These are phyloP conservation scores for Nomada ferruginata DNA, from an alignment of 2,888 invertebrate species.

Conservation along the genomic window DNA sequence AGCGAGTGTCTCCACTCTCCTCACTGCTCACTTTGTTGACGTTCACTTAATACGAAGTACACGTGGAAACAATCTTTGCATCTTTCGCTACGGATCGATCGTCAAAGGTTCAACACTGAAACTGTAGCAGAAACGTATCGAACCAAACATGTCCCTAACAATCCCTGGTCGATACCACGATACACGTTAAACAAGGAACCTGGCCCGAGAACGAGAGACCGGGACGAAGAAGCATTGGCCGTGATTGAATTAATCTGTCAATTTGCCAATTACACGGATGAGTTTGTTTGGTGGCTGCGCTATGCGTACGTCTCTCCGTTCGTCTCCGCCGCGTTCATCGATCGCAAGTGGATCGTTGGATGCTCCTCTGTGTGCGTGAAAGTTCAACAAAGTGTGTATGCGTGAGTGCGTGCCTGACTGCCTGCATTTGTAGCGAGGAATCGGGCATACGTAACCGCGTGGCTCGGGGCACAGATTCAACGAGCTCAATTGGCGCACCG, in stretches of 20 bases:
- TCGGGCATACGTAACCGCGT: conserved; percentile 80
- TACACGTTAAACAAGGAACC: conserved; percentile 49
- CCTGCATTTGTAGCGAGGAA: conserved; percentile 20
- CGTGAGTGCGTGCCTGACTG: conserved; percentile 66
- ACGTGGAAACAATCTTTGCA: no score
- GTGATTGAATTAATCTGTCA: conserved; percentile 84
- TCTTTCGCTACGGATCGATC: no score
- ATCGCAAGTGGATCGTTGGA: conserved; percentile 76
- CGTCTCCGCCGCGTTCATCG: conserved; percentile 75
- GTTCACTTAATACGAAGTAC: no score
- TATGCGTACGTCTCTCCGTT: conserved; percentile 70
- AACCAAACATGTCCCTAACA: conserved; percentile 25
- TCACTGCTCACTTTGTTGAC: no score
- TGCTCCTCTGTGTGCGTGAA: conserved; percentile 35
- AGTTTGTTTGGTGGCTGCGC: conserved; percentile 82
- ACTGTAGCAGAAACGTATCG: no score
- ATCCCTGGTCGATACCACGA: conserved; percentile 49
- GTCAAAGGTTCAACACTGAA: no score
- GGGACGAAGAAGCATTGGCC: conserved; percentile 73
- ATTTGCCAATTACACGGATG: conserved; percentile 84
- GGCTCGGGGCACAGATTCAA: conserved; percentile 83
- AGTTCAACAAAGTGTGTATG: conserved; percentile 25
- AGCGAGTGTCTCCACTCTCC: no score
- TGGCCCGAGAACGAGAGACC: conserved; percentile 54
- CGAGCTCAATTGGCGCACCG: conserved; percentile 83